Evolutionary conservation across 2,888 invertebrate species (phyloP), one percentile per base, ranked within the genome.

Genomic region (Diaprepes abbreviatus): DNA sequence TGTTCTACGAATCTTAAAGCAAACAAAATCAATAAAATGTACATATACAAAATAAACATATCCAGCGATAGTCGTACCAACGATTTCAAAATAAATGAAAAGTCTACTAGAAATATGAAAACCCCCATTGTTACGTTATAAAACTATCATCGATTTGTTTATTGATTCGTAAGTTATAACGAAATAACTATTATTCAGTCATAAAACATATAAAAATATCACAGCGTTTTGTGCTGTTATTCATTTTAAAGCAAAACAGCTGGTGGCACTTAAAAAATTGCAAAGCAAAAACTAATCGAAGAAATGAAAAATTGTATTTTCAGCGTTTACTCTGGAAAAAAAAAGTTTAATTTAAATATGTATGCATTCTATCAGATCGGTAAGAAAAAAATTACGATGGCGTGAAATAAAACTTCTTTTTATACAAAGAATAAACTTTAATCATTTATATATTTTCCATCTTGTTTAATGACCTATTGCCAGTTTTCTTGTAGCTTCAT

Each of bases 131-230:
- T 58, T 58, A 58, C 40, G 58, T 40, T 43, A 40, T 58, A 58
- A 58, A 58, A 17, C 58, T 40, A 17, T 58, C 58, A 58, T 12
- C 58, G 28, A 43, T 58, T 28, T 38, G 58, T 58, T 58, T 58
- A 58, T 58, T 43, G 31, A 58, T 43, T 40, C 14, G 58, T 58
- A 21, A 57, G 38, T 57, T 57, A 54, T 14, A 40, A 28, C 33
- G 40, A 40, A 40, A 58, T 40, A 38, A 58, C 28, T 28, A 58
- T 36, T 28, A 33, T 28, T 9, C 3, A 19, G 33, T 21, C 38
- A 43, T 58, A 58, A 58, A 43, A 58, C 58, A 58, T 58, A 43
- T 43, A 58, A 58, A 58, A 58, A 58, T 58, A 58, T 58, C 40
- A 36, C 55, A 28, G 14, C 9, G 31, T 43, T 16, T 40, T 21